phyloP scores from a whole-genome alignment of 1,140 invertebrate species.

The Cherax quadricarinatus region DNA sequence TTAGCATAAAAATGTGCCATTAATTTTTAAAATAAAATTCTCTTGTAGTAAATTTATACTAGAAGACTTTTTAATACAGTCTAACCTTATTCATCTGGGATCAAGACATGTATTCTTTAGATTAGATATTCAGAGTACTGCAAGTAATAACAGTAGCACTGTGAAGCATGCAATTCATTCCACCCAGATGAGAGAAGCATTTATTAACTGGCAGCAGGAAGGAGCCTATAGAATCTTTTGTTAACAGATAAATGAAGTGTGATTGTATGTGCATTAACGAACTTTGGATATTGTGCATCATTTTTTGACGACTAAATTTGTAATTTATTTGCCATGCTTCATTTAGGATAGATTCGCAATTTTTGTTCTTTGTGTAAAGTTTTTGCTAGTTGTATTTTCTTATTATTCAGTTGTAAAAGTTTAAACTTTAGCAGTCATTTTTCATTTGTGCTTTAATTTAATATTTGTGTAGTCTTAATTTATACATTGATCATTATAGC shows the following conservation, averaged over 20 bases:
- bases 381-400: not conserved
- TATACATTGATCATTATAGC: not conserved
- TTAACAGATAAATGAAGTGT: too few species aligned
- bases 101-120: too few species aligned
- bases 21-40: too few species aligned
- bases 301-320: not conserved
- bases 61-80: not conserved
- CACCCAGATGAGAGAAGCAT: too few species aligned
- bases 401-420: not conserved
- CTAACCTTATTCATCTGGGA: too few species aligned
- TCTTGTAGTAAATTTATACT: not conserved
- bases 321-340: not conserved
- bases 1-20: too few species aligned
- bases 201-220: too few species aligned
- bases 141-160: too few species aligned
- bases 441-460: not conserved
- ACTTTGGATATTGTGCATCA: not conserved
- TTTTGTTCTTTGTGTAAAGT: not conserved
- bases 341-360: not conserved
- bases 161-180: too few species aligned
- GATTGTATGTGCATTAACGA: not conserved
- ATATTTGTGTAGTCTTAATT: not conserved
- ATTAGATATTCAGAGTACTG: too few species aligned
- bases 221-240: too few species aligned
- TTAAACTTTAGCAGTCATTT: not conserved